Evolutionary conservation across 2,113 vertebrate species (phyloP).

Genomic region (Cyanoramphus novaezelandiae): DNA sequence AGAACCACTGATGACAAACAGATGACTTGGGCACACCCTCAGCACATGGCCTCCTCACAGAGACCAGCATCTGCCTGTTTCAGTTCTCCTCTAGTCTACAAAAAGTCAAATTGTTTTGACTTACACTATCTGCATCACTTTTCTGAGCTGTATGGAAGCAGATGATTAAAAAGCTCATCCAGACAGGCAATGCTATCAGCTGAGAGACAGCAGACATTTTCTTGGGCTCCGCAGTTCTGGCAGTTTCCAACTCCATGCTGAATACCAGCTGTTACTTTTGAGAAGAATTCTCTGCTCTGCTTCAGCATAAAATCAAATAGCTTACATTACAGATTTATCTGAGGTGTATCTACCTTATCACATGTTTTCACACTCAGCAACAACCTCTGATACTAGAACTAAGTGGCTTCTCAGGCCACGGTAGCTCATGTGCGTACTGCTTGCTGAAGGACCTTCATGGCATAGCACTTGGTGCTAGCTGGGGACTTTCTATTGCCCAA

Average conservation of each 20-base stretch:
- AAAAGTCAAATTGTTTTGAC: background rate
- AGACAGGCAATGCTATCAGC: background rate
- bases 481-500: background rate
- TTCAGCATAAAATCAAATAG: background rate
- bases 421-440: accelerated
- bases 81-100: background rate
- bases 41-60: background rate
- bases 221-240: background rate
- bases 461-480: background rate
- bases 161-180: background rate
- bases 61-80: background rate
- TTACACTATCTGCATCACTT: background rate
- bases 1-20: background rate
- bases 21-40: background rate
- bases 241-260: background rate
- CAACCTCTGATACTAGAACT: background rate
- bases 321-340: background rate
- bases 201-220: background rate
- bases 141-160: background rate
- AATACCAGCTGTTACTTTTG: background rate
- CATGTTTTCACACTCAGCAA: background rate
- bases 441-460: background rate
- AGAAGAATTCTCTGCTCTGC: background rate
- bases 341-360: accelerated
- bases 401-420: background rate